A percentile compares a stretch with the other conserved stretches of the same genome.
phyloP scores from a whole-genome alignment of 2,113 vertebrate species.

The Rissa tridactyla region DNA sequence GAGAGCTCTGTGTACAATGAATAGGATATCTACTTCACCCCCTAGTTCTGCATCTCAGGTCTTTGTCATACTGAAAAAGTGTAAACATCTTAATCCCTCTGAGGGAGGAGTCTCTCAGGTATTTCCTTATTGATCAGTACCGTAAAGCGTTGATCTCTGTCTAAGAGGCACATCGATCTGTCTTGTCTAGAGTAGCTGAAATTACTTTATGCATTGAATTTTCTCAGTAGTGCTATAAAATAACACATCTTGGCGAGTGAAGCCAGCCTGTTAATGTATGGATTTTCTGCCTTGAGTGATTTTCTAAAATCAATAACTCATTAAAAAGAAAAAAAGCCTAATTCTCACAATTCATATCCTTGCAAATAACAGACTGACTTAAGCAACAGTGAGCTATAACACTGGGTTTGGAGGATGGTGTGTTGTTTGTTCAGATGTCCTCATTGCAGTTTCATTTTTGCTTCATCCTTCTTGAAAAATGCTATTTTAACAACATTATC shows the following conservation, averaged over 20 bases:
- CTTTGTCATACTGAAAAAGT: neutral
- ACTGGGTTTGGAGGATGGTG: neutral
- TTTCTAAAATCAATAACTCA: constrained; percentile 46
- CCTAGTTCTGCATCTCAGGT: neutral
- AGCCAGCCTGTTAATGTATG: constrained; percentile 9
- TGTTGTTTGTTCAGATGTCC: neutral
- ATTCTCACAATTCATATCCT: constrained; percentile 10
- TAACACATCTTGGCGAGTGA: neutral
- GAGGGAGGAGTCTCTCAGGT: neutral
- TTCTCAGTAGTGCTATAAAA: constrained; percentile 3
- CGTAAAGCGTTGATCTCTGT: neutral
- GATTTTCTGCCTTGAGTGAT: constrained; percentile 34
- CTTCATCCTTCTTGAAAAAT: neutral
- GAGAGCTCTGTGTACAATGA: neutral
- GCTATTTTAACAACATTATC: neutral
- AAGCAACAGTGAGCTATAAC: neutral
- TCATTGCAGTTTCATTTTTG: neutral
- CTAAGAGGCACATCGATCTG: neutral
- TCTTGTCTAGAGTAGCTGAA: neutral
- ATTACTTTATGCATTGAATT: neutral
- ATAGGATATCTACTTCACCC: neutral
- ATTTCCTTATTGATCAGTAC: neutral
- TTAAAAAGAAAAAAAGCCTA: neutral
- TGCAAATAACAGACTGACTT: neutral
- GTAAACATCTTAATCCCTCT: neutral